A percentile compares a stretch with the other conserved stretches of the same genome.
These are phyloP conservation scores for Microtus ochrogaster DNA, from an alignment of 2,113 vertebrate species.

Conservation along the genomic window DNA sequence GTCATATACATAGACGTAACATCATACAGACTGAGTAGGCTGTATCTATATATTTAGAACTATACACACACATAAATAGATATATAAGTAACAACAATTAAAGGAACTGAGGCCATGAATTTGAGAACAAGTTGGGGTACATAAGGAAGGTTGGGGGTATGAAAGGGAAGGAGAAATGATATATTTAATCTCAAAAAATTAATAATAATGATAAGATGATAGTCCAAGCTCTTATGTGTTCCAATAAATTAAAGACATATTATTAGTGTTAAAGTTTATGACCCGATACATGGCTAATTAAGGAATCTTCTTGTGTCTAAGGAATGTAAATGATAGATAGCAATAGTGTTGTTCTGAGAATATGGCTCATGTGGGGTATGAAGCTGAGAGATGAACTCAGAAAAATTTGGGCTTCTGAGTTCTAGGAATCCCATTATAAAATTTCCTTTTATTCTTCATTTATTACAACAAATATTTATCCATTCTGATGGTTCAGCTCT, in stretches of 20 bases:
- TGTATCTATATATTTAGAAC: not conserved
- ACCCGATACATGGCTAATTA: not conserved
- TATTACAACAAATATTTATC: not conserved
- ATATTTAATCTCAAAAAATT: not conserved
- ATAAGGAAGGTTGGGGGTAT: not conserved
- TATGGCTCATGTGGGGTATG: not conserved
- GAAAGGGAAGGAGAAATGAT: not conserved
- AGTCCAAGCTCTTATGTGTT: not conserved
- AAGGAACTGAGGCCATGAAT: not conserved
- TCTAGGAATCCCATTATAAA: not conserved
- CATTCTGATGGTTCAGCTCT: not conserved
- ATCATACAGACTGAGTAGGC: not conserved
- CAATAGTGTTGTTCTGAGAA: not conserved
- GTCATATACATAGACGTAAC: not conserved
- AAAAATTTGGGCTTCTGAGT: not conserved
- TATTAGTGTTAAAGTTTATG: not conserved
- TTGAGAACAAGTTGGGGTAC: not conserved
- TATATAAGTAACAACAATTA: not conserved
- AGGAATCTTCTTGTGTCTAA: not conserved
- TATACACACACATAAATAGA: not conserved
- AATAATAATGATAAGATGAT: not conserved
- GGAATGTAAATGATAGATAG: not conserved
- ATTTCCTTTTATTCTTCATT: not conserved
- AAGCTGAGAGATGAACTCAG: not conserved
- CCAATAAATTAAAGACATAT: not conserved